Percentiles rank a stretch among this genome's conserved stretches.
Conservation (phyloP, 2,888 invertebrate species). For the Branchipolynoe longqiensis region DNA sequence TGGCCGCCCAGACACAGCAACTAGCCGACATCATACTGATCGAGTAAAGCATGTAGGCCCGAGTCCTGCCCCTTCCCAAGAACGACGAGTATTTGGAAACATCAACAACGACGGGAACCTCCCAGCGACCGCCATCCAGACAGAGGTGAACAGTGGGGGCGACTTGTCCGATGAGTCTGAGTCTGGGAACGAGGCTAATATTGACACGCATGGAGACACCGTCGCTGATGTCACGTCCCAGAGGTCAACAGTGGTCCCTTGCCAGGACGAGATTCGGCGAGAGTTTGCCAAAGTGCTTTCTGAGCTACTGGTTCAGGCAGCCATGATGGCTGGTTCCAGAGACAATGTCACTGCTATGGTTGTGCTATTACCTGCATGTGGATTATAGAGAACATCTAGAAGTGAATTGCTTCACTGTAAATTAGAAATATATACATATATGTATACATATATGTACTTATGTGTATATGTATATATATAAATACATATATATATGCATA, state of each 20-base stretch:
- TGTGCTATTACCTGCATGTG: constrained; percentile 76
- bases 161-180: constrained; percentile 65
- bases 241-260: constrained; percentile 68
- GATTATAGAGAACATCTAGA: no score
- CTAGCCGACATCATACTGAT: not conserved
- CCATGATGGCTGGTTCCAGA: constrained; percentile 78
- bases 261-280: constrained; percentile 71
- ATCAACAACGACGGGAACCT: not conserved
- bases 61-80: constrained; percentile 3
- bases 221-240: constrained; percentile 71
- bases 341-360: constrained; percentile 80
- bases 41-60: constrained; percentile 7
- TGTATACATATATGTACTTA: no score
- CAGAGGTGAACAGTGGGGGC: constrained; percentile 71
- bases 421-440: no score
- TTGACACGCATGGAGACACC: constrained; percentile 69
- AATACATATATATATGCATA: no score
- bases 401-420: no score
- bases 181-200: constrained; percentile 69
- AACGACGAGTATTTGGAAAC: not conserved
- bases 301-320: constrained; percentile 78
- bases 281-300: constrained; percentile 77
- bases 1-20: constrained; percentile 33
- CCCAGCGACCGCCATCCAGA: constrained; percentile 62
- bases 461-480: no score